A percentile compares a stretch with the other conserved stretches of the same genome.
These are phyloP conservation scores for Apteryx mantelli DNA, from an alignment of 2,113 vertebrate species.

Conservation along the genomic window DNA sequence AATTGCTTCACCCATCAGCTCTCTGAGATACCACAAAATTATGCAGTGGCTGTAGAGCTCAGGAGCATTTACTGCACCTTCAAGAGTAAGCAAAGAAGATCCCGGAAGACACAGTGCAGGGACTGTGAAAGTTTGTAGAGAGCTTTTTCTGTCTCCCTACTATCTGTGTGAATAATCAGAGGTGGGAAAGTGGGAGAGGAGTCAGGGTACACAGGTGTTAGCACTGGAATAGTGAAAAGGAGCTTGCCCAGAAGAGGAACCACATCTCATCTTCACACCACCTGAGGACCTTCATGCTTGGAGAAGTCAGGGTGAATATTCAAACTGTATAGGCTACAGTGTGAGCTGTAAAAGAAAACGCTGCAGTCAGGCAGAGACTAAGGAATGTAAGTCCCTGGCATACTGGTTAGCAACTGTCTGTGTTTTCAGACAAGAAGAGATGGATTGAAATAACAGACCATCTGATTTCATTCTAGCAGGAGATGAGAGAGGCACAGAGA, in stretches of 20 bases:
- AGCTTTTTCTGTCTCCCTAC: not conserved
- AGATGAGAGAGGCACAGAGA: not conserved
- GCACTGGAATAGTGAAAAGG: not conserved
- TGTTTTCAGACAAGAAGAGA: not conserved
- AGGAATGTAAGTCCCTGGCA: slow-evolving; percentile 40
- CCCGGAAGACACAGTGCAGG: not conserved
- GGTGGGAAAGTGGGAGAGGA: not conserved
- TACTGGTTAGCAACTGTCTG: slow-evolving; percentile 9
- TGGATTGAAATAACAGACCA: slow-evolving; percentile 41
- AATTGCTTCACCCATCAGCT: not conserved
- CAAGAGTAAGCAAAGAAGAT: not conserved
- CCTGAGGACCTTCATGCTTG: not conserved
- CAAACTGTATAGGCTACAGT: not conserved
- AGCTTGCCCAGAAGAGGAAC: not conserved
- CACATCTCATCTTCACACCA: not conserved
- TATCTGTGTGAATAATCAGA: not conserved
- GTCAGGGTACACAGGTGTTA: not conserved
- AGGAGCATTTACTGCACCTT: not conserved
- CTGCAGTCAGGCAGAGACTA: slow-evolving; percentile 18
- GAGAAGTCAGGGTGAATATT: not conserved
- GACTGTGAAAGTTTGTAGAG: not conserved
- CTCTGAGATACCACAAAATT: not conserved
- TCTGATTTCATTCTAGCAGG: not conserved
- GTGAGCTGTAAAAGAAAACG: slow-evolving; percentile 30
- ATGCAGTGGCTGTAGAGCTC: not conserved